Evolutionary conservation across 2,797 vertebrate genomes (phyloP).

Genomic region (Selene dorsalis): DNA sequence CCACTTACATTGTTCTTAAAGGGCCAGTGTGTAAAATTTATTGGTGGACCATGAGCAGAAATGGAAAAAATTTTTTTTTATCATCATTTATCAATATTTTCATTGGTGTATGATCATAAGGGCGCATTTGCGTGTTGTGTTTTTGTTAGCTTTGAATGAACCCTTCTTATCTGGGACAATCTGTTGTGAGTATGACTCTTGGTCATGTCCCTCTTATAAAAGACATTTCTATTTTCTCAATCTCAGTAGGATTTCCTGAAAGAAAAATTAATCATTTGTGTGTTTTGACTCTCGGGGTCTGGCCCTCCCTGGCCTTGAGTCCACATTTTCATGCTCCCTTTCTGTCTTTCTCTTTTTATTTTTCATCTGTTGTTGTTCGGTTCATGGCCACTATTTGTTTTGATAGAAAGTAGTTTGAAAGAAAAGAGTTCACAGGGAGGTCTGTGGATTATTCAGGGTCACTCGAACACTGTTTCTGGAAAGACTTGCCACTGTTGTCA

Average conservation of each 20-base stretch:
- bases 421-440: slow-evolving; percentile 31
- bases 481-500: slow-evolving; percentile 18
- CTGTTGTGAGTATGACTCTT: too few relatives aligned
- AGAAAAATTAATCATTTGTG: neutral
- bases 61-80: too few relatives aligned
- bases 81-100: too few relatives aligned
- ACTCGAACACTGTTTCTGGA: slow-evolving; percentile 23
- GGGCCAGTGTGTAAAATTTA: neutral
- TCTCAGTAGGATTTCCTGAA: too few relatives aligned
- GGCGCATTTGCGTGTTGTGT: too few relatives aligned
- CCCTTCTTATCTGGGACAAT: too few relatives aligned
- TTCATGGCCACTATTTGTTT: slow-evolving; percentile 31
- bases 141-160: too few relatives aligned
- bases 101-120: too few relatives aligned
- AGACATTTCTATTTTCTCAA: too few relatives aligned
- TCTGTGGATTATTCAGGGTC: slow-evolving; percentile 32
- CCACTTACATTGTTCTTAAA: neutral
- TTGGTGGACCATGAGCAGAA: neutral
- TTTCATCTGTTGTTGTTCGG: neutral
- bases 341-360: neutral
- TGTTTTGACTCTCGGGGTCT: slow-evolving; percentile 4
- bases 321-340: neutral
- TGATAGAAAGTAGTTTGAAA: slow-evolving; percentile 4
- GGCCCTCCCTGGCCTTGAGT: slow-evolving; percentile 1
- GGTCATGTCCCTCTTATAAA: too few relatives aligned